These are phyloP conservation scores for Bergia puertoricense DNA, from an alignment of 92 coral and sea anemone species.

Conservation along the genomic window DNA sequence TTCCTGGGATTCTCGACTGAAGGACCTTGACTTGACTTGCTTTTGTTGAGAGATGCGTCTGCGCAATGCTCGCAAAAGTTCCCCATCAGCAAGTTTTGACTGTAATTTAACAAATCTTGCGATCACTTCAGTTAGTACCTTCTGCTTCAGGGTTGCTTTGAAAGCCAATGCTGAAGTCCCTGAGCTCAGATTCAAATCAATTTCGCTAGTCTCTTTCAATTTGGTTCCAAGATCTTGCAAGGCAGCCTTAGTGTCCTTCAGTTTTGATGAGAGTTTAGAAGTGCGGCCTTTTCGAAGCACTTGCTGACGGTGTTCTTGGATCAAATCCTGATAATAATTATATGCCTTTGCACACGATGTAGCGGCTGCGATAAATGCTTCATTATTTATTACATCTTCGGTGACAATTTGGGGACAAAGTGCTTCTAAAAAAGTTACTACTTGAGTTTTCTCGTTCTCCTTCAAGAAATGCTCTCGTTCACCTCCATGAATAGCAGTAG, in stretches of 20 bases:
- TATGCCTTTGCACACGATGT: slow-evolving; percentile 38
- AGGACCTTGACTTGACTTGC: slow-evolving; percentile 31
- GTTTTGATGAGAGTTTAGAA: slow-evolving; percentile 22
- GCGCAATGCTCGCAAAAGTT: slow-evolving; percentile 20
- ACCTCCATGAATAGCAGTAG: slow-evolving; percentile 11
- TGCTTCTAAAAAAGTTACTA: slow-evolving; percentile 28
- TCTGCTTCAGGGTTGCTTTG: slow-evolving; percentile 27
- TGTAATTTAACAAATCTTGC: slow-evolving; percentile 30
- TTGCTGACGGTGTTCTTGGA: slow-evolving; percentile 24
- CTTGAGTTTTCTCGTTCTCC: slow-evolving; percentile 3
- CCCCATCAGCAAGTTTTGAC: slow-evolving; percentile 25
- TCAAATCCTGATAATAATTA: slow-evolving; percentile 14
- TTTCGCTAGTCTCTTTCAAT: slow-evolving; percentile 40
- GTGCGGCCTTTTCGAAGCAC: slow-evolving; percentile 38
- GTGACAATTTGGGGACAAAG: slow-evolving; percentile 28
- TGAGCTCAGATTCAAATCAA: slow-evolving; percentile 5
- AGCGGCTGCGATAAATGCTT: slow-evolving; percentile 26
- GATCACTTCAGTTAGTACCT: slow-evolving; percentile 18
- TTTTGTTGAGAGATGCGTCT: slow-evolving; percentile 23
- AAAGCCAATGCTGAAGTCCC: slow-evolving; percentile 32
- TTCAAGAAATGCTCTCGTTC: background rate
- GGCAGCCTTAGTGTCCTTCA: slow-evolving; percentile 12
- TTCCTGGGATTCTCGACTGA: slow-evolving; percentile 7
- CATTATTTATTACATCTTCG: slow-evolving; percentile 38
- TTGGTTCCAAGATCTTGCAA: slow-evolving; percentile 30